Evolutionary conservation across 2,797 vertebrate genomes (phyloP).

Genomic region (Chaunax sp.): DNA sequence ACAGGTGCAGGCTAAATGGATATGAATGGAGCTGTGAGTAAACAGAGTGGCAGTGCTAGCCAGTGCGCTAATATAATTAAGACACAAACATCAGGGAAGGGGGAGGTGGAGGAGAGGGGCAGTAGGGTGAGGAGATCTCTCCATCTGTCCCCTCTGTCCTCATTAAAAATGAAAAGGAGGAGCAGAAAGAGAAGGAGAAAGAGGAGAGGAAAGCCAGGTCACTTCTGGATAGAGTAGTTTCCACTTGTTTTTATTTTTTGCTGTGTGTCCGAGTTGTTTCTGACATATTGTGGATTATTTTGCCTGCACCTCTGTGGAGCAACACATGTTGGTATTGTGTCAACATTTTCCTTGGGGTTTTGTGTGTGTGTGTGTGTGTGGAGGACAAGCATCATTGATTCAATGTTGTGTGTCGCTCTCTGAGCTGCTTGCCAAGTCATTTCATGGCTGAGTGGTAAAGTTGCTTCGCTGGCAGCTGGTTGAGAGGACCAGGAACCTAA

Average conservation of each 20-base stretch:
- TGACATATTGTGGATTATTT: slow-evolving; percentile 47
- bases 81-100: slow-evolving; percentile 94
- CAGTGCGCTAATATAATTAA: slow-evolving; percentile 98
- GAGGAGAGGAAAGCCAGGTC: slow-evolving; percentile 23
- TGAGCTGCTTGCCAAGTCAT: slow-evolving; percentile 82
- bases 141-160: slow-evolving; percentile 92
- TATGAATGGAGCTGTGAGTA: slow-evolving; percentile 99
- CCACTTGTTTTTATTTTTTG: not conserved
- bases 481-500: slow-evolving; percentile 80
- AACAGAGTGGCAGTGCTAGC: slow-evolving; percentile 93
- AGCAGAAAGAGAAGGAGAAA: slow-evolving; percentile 34
- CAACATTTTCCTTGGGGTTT: slow-evolving; percentile 79
- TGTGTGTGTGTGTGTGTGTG: slow-evolving; percentile 39
- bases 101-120: slow-evolving; percentile 60
- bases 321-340: slow-evolving; percentile 73
- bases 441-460: slow-evolving; percentile 83
- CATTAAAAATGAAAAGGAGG: slow-evolving; percentile 77
- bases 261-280: slow-evolving; percentile 35
- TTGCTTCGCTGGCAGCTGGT: slow-evolving; percentile 81
- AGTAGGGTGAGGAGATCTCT: slow-evolving; percentile 83
- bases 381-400: slow-evolving; percentile 79
- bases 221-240: slow-evolving; percentile 23
- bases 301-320: slow-evolving; percentile 36
- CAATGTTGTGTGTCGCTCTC: slow-evolving; percentile 72
- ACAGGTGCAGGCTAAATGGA: slow-evolving; percentile 99